Conservation (phyloP, 2,113 vertebrate genomes). For the Podarcis raffonei region DNA sequence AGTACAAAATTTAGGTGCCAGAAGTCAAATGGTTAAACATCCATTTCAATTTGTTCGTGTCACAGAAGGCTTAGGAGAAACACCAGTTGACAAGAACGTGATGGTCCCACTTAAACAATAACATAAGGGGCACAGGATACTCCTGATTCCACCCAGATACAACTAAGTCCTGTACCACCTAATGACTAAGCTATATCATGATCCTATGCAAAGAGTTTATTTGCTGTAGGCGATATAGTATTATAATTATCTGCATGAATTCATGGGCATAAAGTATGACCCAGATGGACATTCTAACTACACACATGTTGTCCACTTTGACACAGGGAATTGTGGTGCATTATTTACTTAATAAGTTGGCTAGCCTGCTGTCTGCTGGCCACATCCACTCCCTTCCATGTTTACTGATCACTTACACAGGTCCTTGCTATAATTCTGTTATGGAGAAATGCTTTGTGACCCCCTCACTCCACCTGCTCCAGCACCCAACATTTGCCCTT, state of each 20-base stretch:
- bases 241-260: constrained; percentile 47
- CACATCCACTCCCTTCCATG: no score
- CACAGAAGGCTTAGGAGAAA: no score
- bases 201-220: no score
- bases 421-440: no score
- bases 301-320: constrained; percentile 34
- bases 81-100: no score
- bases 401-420: no score
- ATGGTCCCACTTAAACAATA: no score
- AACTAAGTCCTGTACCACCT: background rate
- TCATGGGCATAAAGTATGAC: constrained; percentile 54
- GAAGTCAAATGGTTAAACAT: background rate
- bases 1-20: background rate
- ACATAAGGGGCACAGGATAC: background rate
- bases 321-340: background rate
- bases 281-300: constrained; percentile 55
- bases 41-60: background rate
- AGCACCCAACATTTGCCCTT: no score
- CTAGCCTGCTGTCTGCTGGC: no score
- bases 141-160: background rate
- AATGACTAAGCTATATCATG: background rate
- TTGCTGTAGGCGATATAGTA: constrained; percentile 1
- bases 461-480: no score
- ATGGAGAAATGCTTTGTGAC: background rate
- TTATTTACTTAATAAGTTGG: background rate